Evolutionary conservation across 2,113 vertebrate species (phyloP).

Genomic region (Vireo altiloquus): DNA sequence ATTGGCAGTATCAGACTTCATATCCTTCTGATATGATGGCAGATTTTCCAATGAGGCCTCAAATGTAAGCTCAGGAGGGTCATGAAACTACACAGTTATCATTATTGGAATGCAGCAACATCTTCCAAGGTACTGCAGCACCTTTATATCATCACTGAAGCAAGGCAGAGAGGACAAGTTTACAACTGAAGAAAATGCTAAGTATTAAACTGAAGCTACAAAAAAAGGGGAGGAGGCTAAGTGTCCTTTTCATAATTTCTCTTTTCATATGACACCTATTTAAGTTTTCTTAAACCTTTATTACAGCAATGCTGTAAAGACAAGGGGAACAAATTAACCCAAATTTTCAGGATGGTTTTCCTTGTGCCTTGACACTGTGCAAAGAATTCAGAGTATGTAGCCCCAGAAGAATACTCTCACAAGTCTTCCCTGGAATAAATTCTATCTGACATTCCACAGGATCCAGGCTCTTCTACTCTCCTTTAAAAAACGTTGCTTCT

Average conservation of each 20-base stretch:
- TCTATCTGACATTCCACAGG: background rate
- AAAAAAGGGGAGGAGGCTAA: background rate
- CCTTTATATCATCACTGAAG: conserved; percentile 38
- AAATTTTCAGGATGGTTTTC: background rate
- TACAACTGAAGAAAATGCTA: conserved; percentile 1
- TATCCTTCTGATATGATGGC: conserved; percentile 44
- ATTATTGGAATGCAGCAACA: conserved; percentile 36
- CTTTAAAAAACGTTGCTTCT: background rate
- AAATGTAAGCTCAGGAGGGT: conserved; percentile 55
- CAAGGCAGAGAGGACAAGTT: conserved; percentile 6
- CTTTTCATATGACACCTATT: background rate
- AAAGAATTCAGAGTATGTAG: background rate
- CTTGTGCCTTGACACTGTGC: background rate
- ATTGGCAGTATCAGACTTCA: conserved; percentile 34
- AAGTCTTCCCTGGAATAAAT: background rate
- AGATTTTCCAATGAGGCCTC: conserved; percentile 60
- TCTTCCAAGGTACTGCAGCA: conserved; percentile 38
- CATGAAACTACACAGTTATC: conserved; percentile 45
- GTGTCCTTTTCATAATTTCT: background rate
- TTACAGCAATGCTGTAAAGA: background rate
- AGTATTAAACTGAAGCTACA: background rate
- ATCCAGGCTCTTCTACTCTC: background rate
- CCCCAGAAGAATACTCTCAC: background rate
- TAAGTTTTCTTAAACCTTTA: background rate
- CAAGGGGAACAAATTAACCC: background rate